A percentile compares a stretch with the other conserved stretches of the same genome.
phyloP scores from a whole-genome alignment of 2,888 invertebrate genomes.

The Apotomis turbidana region DNA sequence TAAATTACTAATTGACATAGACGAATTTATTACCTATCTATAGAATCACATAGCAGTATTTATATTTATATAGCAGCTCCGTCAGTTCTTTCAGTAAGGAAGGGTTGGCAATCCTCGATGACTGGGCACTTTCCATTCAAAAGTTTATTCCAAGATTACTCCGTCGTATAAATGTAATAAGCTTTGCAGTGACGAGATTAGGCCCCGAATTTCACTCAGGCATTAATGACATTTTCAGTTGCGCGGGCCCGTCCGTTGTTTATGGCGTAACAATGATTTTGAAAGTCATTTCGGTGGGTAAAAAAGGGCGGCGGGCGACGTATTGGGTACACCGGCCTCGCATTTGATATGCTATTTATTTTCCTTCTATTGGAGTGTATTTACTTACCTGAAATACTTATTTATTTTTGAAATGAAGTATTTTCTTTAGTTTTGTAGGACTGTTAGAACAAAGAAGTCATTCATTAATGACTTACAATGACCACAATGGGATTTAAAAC shows the following conservation, averaged over 20 bases:
- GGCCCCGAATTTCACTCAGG: slow-evolving; percentile 82
- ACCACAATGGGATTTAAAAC: too few species aligned
- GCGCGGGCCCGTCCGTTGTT: slow-evolving; percentile 70
- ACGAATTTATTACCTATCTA: too few species aligned
- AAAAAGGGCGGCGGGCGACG: slow-evolving; percentile 57
- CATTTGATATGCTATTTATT: slow-evolving; percentile 4
- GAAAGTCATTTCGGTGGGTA: slow-evolving; percentile 79
- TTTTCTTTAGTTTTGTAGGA: too few species aligned
- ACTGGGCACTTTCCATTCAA: slow-evolving; percentile 81
- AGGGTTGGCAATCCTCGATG: slow-evolving; percentile 81
- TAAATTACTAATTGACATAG: too few species aligned
- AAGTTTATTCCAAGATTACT: slow-evolving; percentile 84
- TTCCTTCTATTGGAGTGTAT: neutral
- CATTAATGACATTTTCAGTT: slow-evolving; percentile 83
- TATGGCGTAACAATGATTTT: slow-evolving; percentile 77
- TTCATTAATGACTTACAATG: too few species aligned
- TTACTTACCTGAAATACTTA: neutral
- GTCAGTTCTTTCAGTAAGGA: slow-evolving; percentile 73
- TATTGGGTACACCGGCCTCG: slow-evolving; percentile 44
- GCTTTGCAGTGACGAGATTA: slow-evolving; percentile 83
- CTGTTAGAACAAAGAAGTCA: too few species aligned
- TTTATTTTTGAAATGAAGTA: neutral
- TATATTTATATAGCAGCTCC: slow-evolving; percentile 44
- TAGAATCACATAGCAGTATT: neutral
- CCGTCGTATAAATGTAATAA: slow-evolving; percentile 83